phyloP scores from a whole-genome alignment of 2,113 vertebrate species.

The Lanius ludovicianus region DNA sequence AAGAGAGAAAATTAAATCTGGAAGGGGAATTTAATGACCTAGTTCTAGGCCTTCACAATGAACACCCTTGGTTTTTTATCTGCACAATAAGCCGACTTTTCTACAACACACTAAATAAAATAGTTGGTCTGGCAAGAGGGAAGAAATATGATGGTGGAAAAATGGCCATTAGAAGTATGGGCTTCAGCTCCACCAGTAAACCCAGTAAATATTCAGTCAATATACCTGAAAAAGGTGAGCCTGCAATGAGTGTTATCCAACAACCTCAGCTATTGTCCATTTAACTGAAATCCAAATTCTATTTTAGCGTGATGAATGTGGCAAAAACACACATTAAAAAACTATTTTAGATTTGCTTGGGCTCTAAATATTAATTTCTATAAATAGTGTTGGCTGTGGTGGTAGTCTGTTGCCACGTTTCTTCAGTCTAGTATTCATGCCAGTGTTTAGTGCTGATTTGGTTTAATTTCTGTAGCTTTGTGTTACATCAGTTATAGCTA shows the following conservation, averaged over 20 bases:
- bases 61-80: not conserved
- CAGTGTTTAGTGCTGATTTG: not conserved
- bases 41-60: not conserved
- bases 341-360: not conserved
- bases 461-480: conserved; percentile 1
- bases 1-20: not conserved
- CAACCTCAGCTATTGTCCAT: not conserved
- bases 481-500: not conserved
- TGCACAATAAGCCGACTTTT: not conserved
- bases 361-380: not conserved
- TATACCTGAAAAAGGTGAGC: not conserved
- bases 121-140: not conserved
- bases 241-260: not conserved
- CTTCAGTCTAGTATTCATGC: not conserved
- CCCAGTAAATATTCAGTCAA: not conserved
- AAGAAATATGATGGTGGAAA: not conserved
- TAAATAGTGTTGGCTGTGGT: not conserved
- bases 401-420: not conserved
- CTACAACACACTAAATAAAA: not conserved
- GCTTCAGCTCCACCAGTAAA: not conserved
- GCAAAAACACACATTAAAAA: not conserved
- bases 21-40: not conserved
- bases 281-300: not conserved
- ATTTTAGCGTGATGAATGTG: not conserved
- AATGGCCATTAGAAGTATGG: not conserved